Evolutionary conservation across 2,888 invertebrate species (phyloP).

Genomic region (Nomada fabriciana): DNA sequence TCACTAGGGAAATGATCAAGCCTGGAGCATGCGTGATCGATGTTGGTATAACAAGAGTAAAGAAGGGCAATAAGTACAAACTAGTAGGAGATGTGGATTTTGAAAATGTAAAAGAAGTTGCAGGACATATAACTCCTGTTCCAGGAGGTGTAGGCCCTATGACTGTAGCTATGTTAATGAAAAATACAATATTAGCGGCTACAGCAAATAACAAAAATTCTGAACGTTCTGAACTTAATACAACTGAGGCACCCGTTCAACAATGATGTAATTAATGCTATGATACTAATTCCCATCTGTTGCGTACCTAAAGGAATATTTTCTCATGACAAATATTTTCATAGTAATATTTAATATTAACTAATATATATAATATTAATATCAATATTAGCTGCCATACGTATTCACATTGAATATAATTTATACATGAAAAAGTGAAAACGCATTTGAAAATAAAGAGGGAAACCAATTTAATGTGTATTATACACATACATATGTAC

Average conservation of each 20-base stretch:
- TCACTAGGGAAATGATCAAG: slow-evolving; percentile 94
- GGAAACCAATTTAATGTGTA: not conserved
- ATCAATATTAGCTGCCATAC: too few relatives aligned
- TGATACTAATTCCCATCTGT: not conserved
- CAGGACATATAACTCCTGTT: slow-evolving; percentile 94
- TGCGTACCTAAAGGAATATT: not conserved
- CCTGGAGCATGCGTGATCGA: slow-evolving; percentile 95
- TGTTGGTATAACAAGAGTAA: slow-evolving; percentile 92
- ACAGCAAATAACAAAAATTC: slow-evolving; percentile 68
- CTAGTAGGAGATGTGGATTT: slow-evolving; percentile 96
- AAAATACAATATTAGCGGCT: slow-evolving; percentile 93
- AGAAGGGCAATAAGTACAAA: slow-evolving; percentile 89
- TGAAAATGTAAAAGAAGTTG: slow-evolving; percentile 92
- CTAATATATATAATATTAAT: too few relatives aligned
- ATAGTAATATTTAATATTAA: too few relatives aligned
- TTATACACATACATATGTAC: not conserved
- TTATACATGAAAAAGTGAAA: not conserved
- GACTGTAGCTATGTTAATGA: slow-evolving; percentile 97
- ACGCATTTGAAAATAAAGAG: not conserved
- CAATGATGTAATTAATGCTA: not conserved
- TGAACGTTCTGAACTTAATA: slow-evolving; percentile 15
- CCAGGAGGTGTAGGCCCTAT: slow-evolving; percentile 97
- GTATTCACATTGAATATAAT: not conserved
- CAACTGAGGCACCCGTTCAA: not conserved
- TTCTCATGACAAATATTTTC: too few relatives aligned